Conservation (phyloP, 2,888 invertebrate genomes). For the Melinaea menophilus region DNA sequence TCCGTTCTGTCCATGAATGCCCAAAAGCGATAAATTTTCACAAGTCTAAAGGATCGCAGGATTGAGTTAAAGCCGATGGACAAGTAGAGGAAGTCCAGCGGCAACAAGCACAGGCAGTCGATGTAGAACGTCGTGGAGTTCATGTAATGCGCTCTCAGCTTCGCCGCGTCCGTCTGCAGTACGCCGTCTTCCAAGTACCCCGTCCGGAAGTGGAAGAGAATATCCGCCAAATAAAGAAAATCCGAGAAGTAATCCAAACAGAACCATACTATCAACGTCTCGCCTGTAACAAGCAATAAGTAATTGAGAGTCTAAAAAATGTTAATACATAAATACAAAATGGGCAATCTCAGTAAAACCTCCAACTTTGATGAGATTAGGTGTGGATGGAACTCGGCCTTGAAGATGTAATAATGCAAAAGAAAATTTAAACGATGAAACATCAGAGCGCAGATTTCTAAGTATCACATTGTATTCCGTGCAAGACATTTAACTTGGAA, state of each 20-base stretch:
- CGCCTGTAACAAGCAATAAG: slow-evolving; percentile 76
- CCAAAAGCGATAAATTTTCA: slow-evolving; percentile 99
- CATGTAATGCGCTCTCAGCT: slow-evolving; percentile 97
- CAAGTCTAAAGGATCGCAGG: slow-evolving; percentile 95
- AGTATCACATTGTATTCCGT: slow-evolving; percentile 51
- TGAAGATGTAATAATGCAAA: slow-evolving; percentile 47
- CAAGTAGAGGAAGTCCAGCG: slow-evolving; percentile 97
- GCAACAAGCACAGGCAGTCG: slow-evolving; percentile 98
- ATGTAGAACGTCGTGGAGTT: slow-evolving; percentile 98
- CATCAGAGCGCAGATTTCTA: slow-evolving; percentile 45
- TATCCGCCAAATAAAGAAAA: slow-evolving; percentile 96
- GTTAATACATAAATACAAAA: not conserved
- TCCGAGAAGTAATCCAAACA: slow-evolving; percentile 98
- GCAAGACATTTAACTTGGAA: slow-evolving; percentile 52
- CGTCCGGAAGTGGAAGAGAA: slow-evolving; percentile 97
- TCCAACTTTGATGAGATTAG: not conserved
- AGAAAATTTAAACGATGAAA: slow-evolving; percentile 42
- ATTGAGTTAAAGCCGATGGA: slow-evolving; percentile 98
- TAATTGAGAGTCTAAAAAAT: not conserved
- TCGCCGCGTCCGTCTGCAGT: slow-evolving; percentile 95
- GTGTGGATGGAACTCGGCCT: slow-evolving; percentile 25
- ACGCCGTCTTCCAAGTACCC: slow-evolving; percentile 99
- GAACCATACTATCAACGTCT: slow-evolving; percentile 96
- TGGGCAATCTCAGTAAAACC: slow-evolving; percentile 14
- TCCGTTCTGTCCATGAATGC: slow-evolving; percentile 99